Evolutionary conservation across 2,113 vertebrate species (phyloP), one percentile per base, ranked within the genome.

Genomic region (Neotoma lepida): DNA sequence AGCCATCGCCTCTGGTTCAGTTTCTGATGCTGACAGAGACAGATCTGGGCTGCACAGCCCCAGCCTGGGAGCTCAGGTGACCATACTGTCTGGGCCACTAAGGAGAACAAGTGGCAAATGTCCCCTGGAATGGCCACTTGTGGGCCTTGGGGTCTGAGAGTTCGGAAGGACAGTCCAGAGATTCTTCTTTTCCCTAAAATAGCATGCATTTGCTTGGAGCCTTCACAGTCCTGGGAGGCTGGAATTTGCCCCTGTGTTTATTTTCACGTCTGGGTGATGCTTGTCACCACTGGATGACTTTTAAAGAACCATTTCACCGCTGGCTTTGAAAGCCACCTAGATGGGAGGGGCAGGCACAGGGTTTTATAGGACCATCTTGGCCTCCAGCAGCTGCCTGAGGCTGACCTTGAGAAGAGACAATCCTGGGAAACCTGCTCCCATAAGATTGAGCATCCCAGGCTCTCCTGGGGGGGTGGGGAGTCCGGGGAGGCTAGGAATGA

Each of bases 191-290:
- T 86, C 95, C 92, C 90, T 87, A 81, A 90, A 93, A 80, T 66
- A 94, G 74, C 88, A 1, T 24, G n/a, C 86, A 17, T 95, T 93
- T 95, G 77, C 93, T 87, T 89, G 30, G 77, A 84, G 95, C 61
- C 82, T 51, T 46, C 81, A 94, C 87, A 88, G 10, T 2, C 6
- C 88, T 58, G 41, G 24, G 86, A 74, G 30, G 63, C 88, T 94
- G 95, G 97, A 95, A 95, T 96, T 93, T 87, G 85, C 97, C 96
- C 94, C 92, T 92, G 90, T 91, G 74, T 77, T 96, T 96, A 56
- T 97, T 97, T 97, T 97, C 92, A 87, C 92, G 86, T 97, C 96
- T 97, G 39, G 81, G 87, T 92, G 91, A 92, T 93, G 87, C 39
- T 74, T 96, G 93, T 78, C 71, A 86, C 94, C 93, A 64, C 87